Base-by-base conservation (phyloP, 2,797 vertebrate species). In the Apogon talboti region DNA sequence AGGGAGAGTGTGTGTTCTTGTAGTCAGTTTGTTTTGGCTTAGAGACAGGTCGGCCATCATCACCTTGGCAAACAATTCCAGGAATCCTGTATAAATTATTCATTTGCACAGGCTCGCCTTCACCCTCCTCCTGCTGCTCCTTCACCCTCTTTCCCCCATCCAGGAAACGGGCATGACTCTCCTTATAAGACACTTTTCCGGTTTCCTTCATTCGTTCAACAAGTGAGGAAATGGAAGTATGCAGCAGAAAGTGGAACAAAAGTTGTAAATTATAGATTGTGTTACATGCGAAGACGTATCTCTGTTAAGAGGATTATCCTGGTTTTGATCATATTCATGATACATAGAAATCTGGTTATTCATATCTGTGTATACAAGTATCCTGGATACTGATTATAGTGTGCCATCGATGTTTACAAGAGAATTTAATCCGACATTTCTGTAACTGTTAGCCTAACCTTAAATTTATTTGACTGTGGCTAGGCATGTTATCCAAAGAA, bases 41-140 rank as follows among this genome's bases (percentile, higher is more conserved):
- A 79, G 70, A 87, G 90, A 92, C 90, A 92, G 92, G 91, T 93
- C 84, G 59, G 81, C 91, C 92, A 94, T 94, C 92, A 94, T 93
- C 92, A 94, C 92, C 93, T 92, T 91, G 90, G 90, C 92, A 94
- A 94, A 94, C 91, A 94, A 93, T 93, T 94, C 93, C 92, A 90
- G 90, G 92, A 95, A 94, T 91, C 90, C 87, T 76, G 78, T 87
- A 92, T 93, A 91, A 94, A 95, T 95, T 92, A 94, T 94, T 94
- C 91, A 95, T 93, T 87, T 91, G 87, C 90, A 91, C 89, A 90
- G 90, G 89, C 78, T 82, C 81, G 45, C 78, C 59, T 73, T 74
- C 79, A 73, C 49, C 50, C 82, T 73, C 68, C 46, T 68, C 53
- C 56, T 53, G 60, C 69, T 71, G 63, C 78, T 79, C 60, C 37